Conservation (phyloP, 2,113 vertebrate species). For the Bostrychus sinensis region DNA sequence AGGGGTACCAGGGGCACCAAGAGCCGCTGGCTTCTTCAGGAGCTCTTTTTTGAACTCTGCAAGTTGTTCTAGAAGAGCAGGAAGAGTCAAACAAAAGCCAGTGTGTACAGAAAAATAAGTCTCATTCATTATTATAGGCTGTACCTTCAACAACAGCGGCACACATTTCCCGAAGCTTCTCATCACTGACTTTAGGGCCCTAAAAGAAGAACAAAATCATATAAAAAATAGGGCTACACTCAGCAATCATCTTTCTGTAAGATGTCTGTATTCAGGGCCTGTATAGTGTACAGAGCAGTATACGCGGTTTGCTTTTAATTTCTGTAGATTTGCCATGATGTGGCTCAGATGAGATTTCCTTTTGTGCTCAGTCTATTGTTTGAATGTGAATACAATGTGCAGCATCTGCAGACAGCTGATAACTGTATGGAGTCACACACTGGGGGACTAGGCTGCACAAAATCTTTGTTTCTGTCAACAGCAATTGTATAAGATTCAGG, state of each 20-base stretch:
- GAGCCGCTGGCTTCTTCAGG: conserved; percentile 73
- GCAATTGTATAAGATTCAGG: background rate
- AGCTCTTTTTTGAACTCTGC: conserved; percentile 77
- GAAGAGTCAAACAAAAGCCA: background rate
- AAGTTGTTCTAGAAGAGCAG: conserved; percentile 73
- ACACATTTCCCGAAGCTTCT: conserved; percentile 80
- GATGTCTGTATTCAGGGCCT: background rate
- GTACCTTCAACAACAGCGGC: conserved; percentile 79
- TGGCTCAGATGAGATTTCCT: background rate
- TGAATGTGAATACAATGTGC: background rate
- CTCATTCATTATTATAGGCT: background rate
- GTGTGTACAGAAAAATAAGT: too few species aligned
- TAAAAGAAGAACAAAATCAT: conserved; percentile 37
- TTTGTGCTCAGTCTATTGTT: conserved; percentile 10
- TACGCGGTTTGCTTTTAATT: background rate
- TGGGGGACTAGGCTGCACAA: background rate
- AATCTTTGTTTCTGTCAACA: background rate
- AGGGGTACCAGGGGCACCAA: conserved; percentile 73
- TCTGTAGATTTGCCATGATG: background rate
- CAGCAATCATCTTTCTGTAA: background rate
- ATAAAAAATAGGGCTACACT: background rate
- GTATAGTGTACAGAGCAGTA: background rate
- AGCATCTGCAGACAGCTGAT: conserved; percentile 5
- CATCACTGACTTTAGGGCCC: conserved; percentile 79
- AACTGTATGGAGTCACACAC: background rate